Evolutionary conservation across 1,140 invertebrate species (phyloP).

Genomic region (Heliconius himera): DNA sequence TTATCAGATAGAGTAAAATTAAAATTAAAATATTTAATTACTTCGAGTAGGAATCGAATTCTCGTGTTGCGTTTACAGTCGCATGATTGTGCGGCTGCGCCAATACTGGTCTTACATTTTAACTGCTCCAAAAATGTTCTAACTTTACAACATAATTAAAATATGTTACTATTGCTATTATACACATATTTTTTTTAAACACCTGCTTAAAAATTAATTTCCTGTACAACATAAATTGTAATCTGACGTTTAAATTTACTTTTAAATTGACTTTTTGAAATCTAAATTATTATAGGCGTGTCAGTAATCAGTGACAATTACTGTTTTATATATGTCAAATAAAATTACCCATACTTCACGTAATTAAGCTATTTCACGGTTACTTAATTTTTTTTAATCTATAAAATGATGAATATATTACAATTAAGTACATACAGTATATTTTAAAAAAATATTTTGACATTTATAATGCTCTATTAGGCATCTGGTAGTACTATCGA

Average conservation of each 20-base stretch:
- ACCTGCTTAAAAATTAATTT: background rate
- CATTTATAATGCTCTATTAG: too few relatives aligned
- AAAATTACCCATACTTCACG: background rate
- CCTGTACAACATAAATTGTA: background rate
- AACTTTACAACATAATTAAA: background rate
- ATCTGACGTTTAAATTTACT: background rate
- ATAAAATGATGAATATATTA: background rate
- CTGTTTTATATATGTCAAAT: conserved; percentile 1
- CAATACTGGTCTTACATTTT: background rate
- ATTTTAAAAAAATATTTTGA: background rate
- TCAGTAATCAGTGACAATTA: background rate
- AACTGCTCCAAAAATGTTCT: background rate
- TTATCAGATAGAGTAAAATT: too few relatives aligned
- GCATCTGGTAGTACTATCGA: background rate
- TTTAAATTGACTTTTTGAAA: background rate
- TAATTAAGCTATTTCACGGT: background rate
- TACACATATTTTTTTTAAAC: background rate
- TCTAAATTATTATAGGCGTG: background rate
- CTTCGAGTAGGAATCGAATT: too few relatives aligned
- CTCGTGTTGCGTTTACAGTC: too few relatives aligned
- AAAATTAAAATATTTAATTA: too few relatives aligned
- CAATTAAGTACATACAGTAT: background rate
- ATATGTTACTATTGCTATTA: background rate
- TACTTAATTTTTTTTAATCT: background rate
- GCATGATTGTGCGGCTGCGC: too few relatives aligned